Evolutionary conservation across 2,113 vertebrate species (phyloP).

Genomic region (Grantiella picta): DNA sequence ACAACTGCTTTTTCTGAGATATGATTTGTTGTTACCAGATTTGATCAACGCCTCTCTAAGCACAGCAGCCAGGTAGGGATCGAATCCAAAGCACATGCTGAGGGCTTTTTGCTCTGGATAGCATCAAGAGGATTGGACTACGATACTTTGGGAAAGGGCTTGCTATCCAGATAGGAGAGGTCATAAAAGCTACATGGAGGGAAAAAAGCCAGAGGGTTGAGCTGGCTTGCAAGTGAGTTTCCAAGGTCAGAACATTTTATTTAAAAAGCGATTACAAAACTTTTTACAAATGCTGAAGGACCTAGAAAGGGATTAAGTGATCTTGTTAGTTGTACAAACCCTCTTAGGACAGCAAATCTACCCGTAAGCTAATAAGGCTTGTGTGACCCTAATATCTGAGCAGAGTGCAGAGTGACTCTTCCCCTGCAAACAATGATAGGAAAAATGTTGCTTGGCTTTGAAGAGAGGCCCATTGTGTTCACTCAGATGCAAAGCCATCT

Average conservation of each 20-base stretch:
- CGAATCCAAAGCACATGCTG: conserved; percentile 23
- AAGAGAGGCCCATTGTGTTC: conserved; percentile 50
- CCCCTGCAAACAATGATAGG: conserved; percentile 57
- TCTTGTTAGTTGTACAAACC: not conserved
- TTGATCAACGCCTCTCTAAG: conserved; percentile 37
- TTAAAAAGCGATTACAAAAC: conserved; percentile 46
- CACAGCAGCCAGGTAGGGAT: conserved; percentile 53
- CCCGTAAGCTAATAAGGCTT: not conserved
- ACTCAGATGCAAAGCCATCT: conserved; percentile 51
- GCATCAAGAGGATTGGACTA: conserved; percentile 38
- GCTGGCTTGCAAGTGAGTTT: conserved; percentile 38
- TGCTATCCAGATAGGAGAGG: conserved; percentile 51
- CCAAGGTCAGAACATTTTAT: conserved; percentile 51
- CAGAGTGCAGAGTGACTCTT: conserved; percentile 40
- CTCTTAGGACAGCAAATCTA: conserved; percentile 13
- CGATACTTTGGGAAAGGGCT: conserved; percentile 38
- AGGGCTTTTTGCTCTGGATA: conserved; percentile 54
- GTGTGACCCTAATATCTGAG: not conserved
- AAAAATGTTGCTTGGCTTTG: conserved; percentile 59
- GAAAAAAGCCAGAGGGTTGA: conserved; percentile 47
- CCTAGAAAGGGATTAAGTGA: conserved; percentile 46
- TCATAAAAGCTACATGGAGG: conserved; percentile 53
- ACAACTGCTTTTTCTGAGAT: conserved; percentile 6
- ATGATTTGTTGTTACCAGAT: conserved; percentile 48
- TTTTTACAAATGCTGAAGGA: conserved; percentile 34